Base-by-base conservation (phyloP, 2,113 vertebrate species). In the Catharus fuscescens region DNA sequence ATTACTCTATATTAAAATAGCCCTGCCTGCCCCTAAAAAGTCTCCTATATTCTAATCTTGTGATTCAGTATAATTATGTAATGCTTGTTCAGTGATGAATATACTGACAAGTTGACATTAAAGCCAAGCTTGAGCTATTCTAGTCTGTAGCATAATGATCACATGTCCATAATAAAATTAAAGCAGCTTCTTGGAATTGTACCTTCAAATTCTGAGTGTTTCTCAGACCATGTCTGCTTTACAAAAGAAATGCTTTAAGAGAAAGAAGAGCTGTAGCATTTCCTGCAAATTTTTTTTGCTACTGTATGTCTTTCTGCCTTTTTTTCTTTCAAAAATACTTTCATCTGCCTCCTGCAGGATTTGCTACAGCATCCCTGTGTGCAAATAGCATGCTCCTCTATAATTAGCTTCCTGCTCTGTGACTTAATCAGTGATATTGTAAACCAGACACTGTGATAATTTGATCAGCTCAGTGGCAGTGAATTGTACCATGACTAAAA, bases 381-480 rank as follows among this genome's bases (percentile, higher is more conserved):
- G 90, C 92, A 94, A 97, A 77, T 91, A 96, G 57, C 87, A 92
- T 81, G 93, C 50, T 92, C 32, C 91, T 94, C 94, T 93, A 94
- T 97, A 96, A 97, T 97, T 97, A 96, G 79, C 71, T 72, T 96
- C 86, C 65, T 97, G 80, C 95, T 96, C 86, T 95, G 77, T 90
- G 88, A 96, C 95, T 97, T 97, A 95, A 95, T 96, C 91, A 91
- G 66, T 88, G 95, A 96, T 96, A 96, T 86, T 97, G 94, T 96
- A 95, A 96, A 67, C n/a, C 83, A 95, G 81, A 96, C 86, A 97
- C 83, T 90, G 50, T 62, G 91, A 95, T 78, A 95, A 96, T 97
- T 98, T 95, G 92, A 95, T 97, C 93, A 91, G 62, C 93, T 96
- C 76, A 77, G 92, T 81, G 56, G 53, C 84, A 86, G 76, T 94